These are phyloP conservation scores for Apostichopus californicus DNA, from an alignment of 35 echinoderm and acorn worm species.

Conservation along the genomic window DNA sequence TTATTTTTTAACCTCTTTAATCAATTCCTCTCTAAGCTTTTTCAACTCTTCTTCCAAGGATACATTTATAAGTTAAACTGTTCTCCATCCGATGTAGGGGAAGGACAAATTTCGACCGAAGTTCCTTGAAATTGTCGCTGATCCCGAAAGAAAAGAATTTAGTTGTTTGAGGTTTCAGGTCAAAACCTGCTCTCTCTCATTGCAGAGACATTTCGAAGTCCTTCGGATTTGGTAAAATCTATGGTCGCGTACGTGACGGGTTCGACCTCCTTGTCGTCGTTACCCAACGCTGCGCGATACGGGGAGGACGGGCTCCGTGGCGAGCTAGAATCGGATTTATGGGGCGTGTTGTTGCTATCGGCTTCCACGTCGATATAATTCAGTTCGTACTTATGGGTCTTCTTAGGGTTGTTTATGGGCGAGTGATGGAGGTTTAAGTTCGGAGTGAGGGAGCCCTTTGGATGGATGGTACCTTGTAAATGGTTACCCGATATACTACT, in stretches of 20 bases:
- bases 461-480: conserved; percentile 10
- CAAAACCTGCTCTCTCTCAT: conserved; percentile 71
- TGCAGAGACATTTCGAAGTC: conserved; percentile 63
- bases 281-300: conserved; percentile 43
- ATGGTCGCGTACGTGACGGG: conserved; percentile 87
- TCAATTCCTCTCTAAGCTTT: too few relatives aligned
- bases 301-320: conserved; percentile 59
- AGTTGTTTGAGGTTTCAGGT: background rate
- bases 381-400: conserved; percentile 64
- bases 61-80: too few relatives aligned
- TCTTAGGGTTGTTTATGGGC: background rate
- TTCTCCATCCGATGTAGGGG: too few relatives aligned
- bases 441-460: conserved; percentile 51
- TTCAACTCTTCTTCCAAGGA: too few relatives aligned
- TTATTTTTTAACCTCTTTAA: too few relatives aligned
- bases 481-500: background rate
- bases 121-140: background rate
- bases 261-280: conserved; percentile 73
- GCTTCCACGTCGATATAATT: conserved; percentile 94
- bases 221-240: conserved; percentile 95
- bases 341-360: conserved; percentile 15
- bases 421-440: conserved; percentile 47
- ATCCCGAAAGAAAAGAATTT: background rate
- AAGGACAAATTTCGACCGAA: background rate
- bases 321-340: conserved; percentile 39